Base-by-base conservation (phyloP, 1,140 invertebrate species). In the Trichonephila clavipes region DNA sequence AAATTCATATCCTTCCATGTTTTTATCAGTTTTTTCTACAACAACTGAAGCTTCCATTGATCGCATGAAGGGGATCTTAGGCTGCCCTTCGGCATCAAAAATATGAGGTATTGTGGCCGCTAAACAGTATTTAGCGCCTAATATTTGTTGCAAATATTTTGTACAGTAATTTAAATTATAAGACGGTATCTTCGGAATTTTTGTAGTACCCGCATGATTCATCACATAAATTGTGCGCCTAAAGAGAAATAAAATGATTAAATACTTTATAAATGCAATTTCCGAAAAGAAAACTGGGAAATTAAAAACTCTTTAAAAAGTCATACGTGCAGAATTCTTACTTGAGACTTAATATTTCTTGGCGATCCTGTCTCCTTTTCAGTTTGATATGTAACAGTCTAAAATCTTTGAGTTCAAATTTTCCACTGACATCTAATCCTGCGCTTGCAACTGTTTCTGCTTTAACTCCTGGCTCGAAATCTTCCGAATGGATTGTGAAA, bases 341-440 rank as follows among this genome's bases (percentile, higher is more conserved):
- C 96, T 95, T 95, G n/a, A 95, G 90, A 92, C 96, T 97, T 7
- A 99, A 95, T 1, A 99, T 95, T 95, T 98, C 97, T 94, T 98
- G 97, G 95, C 98, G 98, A 69, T 98, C 97, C 69, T 98, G 96
- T 0, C 98, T 98, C 0, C 98, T 95, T 14, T 97, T 97, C 21
- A 98, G 95, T 94, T 97, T 97, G 0, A 98, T 95, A 94, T 98
- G 98, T 86, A 98, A 96, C 1, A 97, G 97, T 64, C 96, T 96
- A 1, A 97, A 97, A 59, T 97, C 96, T 7, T 97, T 95, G 18
- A 97, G 59, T 85, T 97, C 96, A 0, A 97, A 96, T 24, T 96
- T 96, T 0, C 98, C 94, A 94, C 98, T 97, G 12, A 97, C 96
- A n/a, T 97, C 98, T 91, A 97, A 97, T 1, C 98, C 97, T 0